Percentiles rank a stretch among this genome's conserved stretches.
Conservation (phyloP, 2,888 invertebrate genomes). For the Brenthis ino region DNA sequence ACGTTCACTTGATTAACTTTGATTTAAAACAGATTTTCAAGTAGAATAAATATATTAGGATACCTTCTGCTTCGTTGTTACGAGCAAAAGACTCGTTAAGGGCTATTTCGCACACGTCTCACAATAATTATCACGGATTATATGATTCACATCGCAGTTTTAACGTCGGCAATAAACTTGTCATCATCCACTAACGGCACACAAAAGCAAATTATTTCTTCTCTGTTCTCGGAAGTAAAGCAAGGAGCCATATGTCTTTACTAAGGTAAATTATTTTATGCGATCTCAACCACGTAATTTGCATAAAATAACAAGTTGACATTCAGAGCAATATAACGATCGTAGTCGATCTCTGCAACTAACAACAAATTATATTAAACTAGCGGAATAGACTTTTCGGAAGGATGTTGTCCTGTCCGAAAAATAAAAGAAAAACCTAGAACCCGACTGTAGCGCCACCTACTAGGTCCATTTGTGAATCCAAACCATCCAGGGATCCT, state of each 20-base stretch:
- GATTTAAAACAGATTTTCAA: too few relatives aligned
- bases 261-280: slow-evolving; percentile 33
- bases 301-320: background rate
- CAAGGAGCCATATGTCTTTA: slow-evolving; percentile 37
- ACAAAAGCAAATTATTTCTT: slow-evolving; percentile 51
- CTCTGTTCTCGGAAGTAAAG: slow-evolving; percentile 46
- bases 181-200: slow-evolving; percentile 51
- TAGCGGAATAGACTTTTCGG: too few relatives aligned
- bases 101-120: slow-evolving; percentile 6
- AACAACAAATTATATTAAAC: background rate
- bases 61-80: background rate
- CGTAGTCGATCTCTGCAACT: too few relatives aligned
- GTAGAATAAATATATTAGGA: background rate
- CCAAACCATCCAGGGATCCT: too few relatives aligned
- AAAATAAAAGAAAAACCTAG: too few relatives aligned
- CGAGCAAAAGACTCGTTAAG: background rate
- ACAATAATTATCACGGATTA: slow-evolving; percentile 27
- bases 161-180: slow-evolving; percentile 52
- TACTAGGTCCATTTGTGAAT: background rate
- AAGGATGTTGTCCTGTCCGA: too few relatives aligned
- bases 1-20: too few relatives aligned
- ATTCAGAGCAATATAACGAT: too few relatives aligned
- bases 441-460: too few relatives aligned
- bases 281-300: slow-evolving; percentile 6
- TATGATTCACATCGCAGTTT: slow-evolving; percentile 39